Evolutionary conservation across 2,113 vertebrate species (phyloP), one percentile per base, ranked within the genome.

Genomic region (Neolamprologus brichardi): DNA sequence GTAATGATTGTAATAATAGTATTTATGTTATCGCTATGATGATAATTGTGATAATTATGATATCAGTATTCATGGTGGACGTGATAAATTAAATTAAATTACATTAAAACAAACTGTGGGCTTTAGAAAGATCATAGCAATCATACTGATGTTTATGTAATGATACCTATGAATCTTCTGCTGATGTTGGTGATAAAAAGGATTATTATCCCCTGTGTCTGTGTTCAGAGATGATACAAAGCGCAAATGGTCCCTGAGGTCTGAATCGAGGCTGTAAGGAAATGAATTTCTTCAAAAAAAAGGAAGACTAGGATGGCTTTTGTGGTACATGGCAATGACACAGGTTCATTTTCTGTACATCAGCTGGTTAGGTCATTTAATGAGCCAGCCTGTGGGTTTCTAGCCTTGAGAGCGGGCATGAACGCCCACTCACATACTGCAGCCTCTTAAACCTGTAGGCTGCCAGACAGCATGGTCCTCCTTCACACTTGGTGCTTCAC

Each of bases 311-410:
- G 44, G 70, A 77, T 30, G 25, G 44, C 44, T 77, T 77, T 30
- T 49, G 32, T 39, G 23, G 44, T 34, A 20, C 11, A 53, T 12
- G 17, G 52, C 80, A 37, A 79, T 60, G 44, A 88, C 44, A 83
- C 53, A 4, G 37, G 30, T 64, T 87, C 56, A 82, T 84, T 39
- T 32, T 54, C 64, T 41, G 13, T 32, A 81, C 60, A 52, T 23
- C 56, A 72, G 54, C 90, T 7, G 20, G 54, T 13, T 37, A 84
- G 87, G 92, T 89, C 87, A 88, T 41, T 75, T 62, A 87, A 87
- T 84, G 89, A 89, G 62, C 7, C 15, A 23, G 79, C 81, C 86
- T 80, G 37, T 17, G 87, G 84, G 52, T 82, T 53, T 78, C 8
- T 20, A 39, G 84, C 83, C 83, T 84, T 20, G 28, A 79, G 56